Percentiles rank a stretch among this genome's conserved stretches.
phyloP scores from a whole-genome alignment of 2,888 invertebrate genomes.

The Eubasilissa splendida region DNA sequence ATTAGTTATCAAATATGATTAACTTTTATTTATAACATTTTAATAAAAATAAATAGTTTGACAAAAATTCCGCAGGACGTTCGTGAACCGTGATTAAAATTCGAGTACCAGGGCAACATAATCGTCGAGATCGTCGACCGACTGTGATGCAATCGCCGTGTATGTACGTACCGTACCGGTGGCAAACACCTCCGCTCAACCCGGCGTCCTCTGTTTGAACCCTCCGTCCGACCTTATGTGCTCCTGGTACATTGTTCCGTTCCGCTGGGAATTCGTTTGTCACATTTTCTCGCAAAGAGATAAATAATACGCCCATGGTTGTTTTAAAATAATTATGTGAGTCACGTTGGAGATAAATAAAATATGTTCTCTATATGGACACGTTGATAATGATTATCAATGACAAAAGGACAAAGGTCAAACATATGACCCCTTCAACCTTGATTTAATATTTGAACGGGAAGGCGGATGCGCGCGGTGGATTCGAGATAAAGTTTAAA shows the following conservation, averaged over 20 bases:
- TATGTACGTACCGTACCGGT: neutral
- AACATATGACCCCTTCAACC: conserved; percentile 16
- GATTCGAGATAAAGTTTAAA: conserved; percentile 1
- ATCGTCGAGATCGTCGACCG: conserved; percentile 13
- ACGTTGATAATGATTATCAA: conserved; percentile 13
- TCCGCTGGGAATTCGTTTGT: conserved; percentile 7
- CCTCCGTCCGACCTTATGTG: conserved; percentile 10
- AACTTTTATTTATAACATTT: too few relatives aligned
- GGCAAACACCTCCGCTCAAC: conserved; percentile 19
- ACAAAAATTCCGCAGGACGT: neutral
- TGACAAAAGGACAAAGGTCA: conserved; percentile 19
- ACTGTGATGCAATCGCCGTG: conserved; percentile 26
- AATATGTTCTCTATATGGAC: neutral
- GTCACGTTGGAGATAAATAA: neutral
- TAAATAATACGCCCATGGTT: neutral
- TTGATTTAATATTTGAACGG: neutral
- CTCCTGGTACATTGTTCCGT: conserved; percentile 12
- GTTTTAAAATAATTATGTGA: conserved; percentile 11
- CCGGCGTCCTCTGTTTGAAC: conserved; percentile 32
- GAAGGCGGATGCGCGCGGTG: neutral
- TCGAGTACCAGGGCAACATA: conserved; percentile 20
- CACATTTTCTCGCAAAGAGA: neutral
- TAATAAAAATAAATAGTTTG: neutral
- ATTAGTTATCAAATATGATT: too few relatives aligned
- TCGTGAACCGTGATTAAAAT: neutral